A percentile compares a stretch with the other conserved stretches of the same genome.
Evolutionary conservation across 2,797 vertebrate genomes (phyloP).

Genomic region (Acrocephalus scirpaceus): DNA sequence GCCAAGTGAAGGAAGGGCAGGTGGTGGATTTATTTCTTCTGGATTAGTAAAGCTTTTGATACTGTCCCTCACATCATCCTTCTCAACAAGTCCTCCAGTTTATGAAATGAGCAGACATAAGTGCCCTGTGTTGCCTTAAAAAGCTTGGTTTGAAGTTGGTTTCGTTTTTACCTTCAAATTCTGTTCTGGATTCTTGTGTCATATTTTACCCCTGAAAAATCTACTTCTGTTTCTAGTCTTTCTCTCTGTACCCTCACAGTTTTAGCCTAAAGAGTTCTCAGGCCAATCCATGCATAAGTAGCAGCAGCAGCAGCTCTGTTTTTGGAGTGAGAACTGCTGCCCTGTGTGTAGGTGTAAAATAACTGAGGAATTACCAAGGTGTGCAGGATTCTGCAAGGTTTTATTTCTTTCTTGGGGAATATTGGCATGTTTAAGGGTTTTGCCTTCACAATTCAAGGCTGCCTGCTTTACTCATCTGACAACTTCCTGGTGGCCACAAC

Average conservation of each 20-base stretch:
- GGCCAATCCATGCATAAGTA: not conserved
- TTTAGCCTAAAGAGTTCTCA: not conserved
- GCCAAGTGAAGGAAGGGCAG: not conserved
- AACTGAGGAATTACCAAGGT: not conserved
- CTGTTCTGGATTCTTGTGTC: not conserved
- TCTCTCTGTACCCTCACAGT: not conserved
- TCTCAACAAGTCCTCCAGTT: not conserved
- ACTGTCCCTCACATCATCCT: not conserved
- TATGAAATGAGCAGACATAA: not conserved
- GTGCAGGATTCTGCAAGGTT: not conserved
- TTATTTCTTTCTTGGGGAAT: not conserved
- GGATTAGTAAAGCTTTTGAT: not conserved
- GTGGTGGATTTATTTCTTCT: not conserved
- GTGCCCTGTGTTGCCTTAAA: not conserved
- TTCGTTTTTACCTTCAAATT: not conserved
- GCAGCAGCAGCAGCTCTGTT: not conserved
- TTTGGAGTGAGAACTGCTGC: not conserved
- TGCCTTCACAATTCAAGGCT: not conserved
- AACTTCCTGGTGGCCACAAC: not conserved
- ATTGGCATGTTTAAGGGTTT: not conserved
- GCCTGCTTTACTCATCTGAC: not conserved
- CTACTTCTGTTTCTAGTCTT: not conserved
- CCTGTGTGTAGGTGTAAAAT: not conserved
- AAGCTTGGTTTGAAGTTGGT: not conserved
- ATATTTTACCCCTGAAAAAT: not conserved